Conservation (phyloP, 2,113 vertebrate genomes). For the Sialia sialis region DNA sequence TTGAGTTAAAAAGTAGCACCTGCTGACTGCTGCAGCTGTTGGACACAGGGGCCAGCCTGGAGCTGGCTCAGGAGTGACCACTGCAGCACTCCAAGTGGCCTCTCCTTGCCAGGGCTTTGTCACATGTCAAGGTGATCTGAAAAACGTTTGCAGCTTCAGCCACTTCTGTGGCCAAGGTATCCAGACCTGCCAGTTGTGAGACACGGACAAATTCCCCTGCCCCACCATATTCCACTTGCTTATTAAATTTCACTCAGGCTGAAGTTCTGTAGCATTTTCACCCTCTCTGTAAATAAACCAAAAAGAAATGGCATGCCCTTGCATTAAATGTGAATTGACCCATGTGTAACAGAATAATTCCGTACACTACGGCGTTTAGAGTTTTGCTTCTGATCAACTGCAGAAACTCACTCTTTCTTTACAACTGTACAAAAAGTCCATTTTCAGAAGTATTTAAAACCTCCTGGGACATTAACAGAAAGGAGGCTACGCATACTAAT, state of each 20-base stretch:
- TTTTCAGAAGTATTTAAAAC: slow-evolving; percentile 2
- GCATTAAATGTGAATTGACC: slow-evolving; percentile 7
- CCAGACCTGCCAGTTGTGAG: background rate
- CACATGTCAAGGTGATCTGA: background rate
- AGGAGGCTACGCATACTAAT: background rate
- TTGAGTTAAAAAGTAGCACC: background rate
- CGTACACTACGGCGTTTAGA: background rate
- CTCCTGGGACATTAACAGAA: slow-evolving; percentile 37
- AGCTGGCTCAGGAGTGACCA: background rate
- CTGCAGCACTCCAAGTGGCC: background rate
- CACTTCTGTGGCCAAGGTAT: background rate
- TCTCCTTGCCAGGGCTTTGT: background rate
- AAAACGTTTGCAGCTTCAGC: background rate
- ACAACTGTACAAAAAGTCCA: background rate
- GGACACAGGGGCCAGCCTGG: background rate
- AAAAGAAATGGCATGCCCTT: slow-evolving; percentile 29
- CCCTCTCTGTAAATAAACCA: slow-evolving; percentile 41
- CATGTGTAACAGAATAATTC: background rate
- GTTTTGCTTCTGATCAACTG: slow-evolving; percentile 14
- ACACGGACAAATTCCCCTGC: background rate
- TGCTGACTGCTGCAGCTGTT: background rate
- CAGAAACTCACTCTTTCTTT: background rate
- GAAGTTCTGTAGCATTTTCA: background rate
- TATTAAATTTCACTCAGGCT: background rate
- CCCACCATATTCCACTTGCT: background rate